Percentiles rank a stretch among this genome's conserved stretches.
Evolutionary conservation across 2,888 invertebrate species (phyloP).

Genomic region (Stenotaenia linearis): DNA sequence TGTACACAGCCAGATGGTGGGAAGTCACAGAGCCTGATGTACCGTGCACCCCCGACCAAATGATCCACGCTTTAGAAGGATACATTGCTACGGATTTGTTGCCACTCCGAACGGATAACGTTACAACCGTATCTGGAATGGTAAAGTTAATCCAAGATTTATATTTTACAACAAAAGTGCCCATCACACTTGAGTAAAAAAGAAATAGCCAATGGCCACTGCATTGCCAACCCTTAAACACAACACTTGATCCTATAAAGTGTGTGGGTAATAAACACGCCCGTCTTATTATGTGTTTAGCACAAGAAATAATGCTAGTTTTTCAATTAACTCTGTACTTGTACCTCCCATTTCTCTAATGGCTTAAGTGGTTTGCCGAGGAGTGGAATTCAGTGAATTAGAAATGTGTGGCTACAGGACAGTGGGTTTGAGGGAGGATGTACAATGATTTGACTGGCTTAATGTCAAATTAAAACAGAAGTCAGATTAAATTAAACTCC

Average conservation of each 20-base stretch:
- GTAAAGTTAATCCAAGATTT: constrained; percentile 57
- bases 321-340: no score
- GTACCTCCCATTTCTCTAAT: no score
- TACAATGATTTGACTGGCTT: no score
- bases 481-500: not conserved
- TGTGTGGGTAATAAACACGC: no score
- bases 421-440: not conserved
- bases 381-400: no score
- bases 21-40: constrained; percentile 37
- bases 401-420: no score
- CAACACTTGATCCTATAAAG: no score
- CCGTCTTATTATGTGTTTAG: no score
- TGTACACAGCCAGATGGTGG: constrained; percentile 43
- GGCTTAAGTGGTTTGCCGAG: no score
- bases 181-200: not conserved
- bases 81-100: constrained; percentile 81
- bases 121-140: constrained; percentile 80
- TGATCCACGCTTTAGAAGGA: constrained; percentile 74
- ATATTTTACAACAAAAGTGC: not conserved
- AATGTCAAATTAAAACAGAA: not conserved
- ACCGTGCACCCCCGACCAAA: constrained; percentile 62
- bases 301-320: no score
- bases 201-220: no score
- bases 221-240: not conserved
- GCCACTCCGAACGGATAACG: constrained; percentile 77